Evolutionary conservation across 2,888 invertebrate genomes (phyloP).

Genomic region (Erebia ligea): DNA sequence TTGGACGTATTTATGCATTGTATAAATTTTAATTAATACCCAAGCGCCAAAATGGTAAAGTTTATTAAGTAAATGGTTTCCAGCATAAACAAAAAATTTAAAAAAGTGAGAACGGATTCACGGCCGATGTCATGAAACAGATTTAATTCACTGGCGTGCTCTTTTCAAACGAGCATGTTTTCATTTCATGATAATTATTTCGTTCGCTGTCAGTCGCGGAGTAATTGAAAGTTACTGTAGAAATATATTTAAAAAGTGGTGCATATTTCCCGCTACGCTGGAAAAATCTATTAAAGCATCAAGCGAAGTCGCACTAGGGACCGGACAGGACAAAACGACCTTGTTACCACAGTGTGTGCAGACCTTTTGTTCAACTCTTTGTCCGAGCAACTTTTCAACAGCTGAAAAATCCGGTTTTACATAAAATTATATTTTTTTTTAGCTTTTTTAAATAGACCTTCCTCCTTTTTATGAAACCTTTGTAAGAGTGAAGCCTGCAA

Average conservation of each 20-base stretch:
- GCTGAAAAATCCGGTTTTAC: background rate
- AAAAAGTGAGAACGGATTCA: slow-evolving; percentile 5
- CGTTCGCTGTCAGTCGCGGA: slow-evolving; percentile 9
- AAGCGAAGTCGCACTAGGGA: too few relatives aligned
- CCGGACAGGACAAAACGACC: too few relatives aligned
- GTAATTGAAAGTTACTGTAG: slow-evolving; percentile 20
- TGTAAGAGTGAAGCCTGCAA: too few relatives aligned
- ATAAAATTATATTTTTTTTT: background rate
- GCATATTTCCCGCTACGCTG: background rate
- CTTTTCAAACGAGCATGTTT: slow-evolving; percentile 33
- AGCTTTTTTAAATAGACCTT: too few relatives aligned
- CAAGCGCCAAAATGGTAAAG: too few relatives aligned
- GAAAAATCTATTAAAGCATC: background rate
- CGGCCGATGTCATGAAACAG: slow-evolving; percentile 12
- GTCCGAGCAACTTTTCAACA: background rate
- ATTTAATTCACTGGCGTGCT: slow-evolving; percentile 27
- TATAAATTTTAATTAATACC: too few relatives aligned
- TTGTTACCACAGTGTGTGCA: too few relatives aligned
- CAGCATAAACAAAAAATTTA: too few relatives aligned
- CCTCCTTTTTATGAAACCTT: too few relatives aligned
- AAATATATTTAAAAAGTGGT: slow-evolving; percentile 19
- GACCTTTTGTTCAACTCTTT: too few relatives aligned
- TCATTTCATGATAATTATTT: slow-evolving; percentile 24
- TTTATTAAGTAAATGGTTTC: background rate
- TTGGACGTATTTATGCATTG: too few relatives aligned